phyloP scores from a whole-genome alignment of 2,797 vertebrate genomes.

The Buceros bicornis region DNA sequence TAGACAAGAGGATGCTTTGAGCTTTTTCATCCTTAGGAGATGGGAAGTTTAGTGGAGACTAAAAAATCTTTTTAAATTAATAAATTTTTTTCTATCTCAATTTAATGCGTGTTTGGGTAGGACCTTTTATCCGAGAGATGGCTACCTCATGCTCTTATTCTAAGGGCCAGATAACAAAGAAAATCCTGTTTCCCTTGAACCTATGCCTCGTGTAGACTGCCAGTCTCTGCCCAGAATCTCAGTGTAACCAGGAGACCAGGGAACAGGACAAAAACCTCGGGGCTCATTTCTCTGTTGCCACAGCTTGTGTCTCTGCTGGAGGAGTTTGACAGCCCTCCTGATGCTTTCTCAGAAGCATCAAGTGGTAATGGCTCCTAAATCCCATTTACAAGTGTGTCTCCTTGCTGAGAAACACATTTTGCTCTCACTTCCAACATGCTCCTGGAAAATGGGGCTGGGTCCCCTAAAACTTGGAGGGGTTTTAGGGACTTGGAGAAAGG shows the following conservation, averaged over 20 bases:
- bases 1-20: background rate
- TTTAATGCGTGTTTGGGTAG: background rate
- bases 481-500: background rate
- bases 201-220: fast-evolving
- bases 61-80: background rate
- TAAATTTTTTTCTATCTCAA: background rate
- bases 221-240: background rate
- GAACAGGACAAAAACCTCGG: background rate
- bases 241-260: background rate
- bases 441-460: background rate
- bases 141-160: background rate
- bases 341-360: background rate
- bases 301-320: background rate
- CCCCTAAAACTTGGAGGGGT: background rate
- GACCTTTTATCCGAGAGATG: background rate
- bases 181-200: background rate
- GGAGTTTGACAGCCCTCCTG: background rate
- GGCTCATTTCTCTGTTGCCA: background rate
- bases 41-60: background rate
- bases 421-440: background rate
- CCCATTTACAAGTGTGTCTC: background rate
- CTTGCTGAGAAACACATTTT: background rate
- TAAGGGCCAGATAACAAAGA: background rate
- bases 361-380: background rate
- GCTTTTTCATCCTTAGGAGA: background rate